phyloP scores from a whole-genome alignment of 35 echinoderm and acorn worm genomes.

The Strongylocentrotus purpuratus region DNA sequence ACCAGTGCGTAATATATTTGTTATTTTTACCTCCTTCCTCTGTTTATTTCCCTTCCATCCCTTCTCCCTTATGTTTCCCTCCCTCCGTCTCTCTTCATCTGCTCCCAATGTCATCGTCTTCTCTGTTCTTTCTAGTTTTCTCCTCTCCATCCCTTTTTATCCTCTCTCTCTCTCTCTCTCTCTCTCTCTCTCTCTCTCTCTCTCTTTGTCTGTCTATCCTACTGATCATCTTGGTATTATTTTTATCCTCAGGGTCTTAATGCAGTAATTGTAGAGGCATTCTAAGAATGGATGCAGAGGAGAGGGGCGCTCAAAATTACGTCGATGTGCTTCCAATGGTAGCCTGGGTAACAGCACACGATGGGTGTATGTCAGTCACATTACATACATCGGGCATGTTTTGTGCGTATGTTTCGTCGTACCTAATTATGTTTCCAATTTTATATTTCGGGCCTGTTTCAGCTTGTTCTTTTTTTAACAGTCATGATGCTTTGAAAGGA shows the following conservation, averaged over 20 bases:
- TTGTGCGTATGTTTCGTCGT: neutral
- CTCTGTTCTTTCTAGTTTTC: neutral
- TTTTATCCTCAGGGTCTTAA: slow-evolving; percentile 28
- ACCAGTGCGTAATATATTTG: neutral
- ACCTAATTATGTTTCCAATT: neutral
- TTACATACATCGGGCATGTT: neutral
- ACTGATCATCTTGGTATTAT: slow-evolving; percentile 3
- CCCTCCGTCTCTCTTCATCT: neutral
- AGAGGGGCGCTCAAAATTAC: neutral
- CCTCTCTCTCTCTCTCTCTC: neutral
- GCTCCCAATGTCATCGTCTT: neutral
- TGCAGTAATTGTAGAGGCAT: neutral
- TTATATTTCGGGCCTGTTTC: neutral
- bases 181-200: neutral
- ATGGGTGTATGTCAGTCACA: neutral
- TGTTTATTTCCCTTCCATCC: neutral
- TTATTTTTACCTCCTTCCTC: neutral
- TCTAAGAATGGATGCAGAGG: slow-evolving; percentile 14
- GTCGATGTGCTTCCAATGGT: neutral
- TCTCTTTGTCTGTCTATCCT: neutral
- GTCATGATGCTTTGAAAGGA: too few relatives aligned
- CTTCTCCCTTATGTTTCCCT: neutral
- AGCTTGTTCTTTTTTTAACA: too few relatives aligned
- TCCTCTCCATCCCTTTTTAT: neutral
- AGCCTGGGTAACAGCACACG: neutral